phyloP scores from a whole-genome alignment of 2,797 vertebrate species.

The Danio tinwini region DNA sequence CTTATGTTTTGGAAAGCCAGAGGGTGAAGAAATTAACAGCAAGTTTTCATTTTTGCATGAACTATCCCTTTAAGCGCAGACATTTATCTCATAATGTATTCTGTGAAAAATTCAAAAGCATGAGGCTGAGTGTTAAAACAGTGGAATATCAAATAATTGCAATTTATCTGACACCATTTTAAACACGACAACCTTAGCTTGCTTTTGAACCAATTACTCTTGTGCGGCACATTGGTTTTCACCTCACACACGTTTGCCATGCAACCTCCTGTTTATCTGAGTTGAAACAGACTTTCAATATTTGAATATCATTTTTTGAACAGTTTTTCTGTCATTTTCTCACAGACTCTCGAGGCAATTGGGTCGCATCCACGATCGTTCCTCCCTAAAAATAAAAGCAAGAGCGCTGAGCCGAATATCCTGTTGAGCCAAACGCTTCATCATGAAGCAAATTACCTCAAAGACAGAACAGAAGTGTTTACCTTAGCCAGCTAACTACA shows the following conservation, averaged over 20 bases:
- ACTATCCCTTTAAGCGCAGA: not conserved
- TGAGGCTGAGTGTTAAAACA: not conserved
- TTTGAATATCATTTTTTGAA: slow-evolving; percentile 21
- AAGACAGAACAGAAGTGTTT: not conserved
- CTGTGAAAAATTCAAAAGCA: not conserved
- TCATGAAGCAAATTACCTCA: slow-evolving; percentile 18
- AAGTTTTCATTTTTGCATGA: too few relatives aligned
- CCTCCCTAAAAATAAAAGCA: slow-evolving; percentile 34
- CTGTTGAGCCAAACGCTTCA: not conserved
- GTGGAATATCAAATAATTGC: slow-evolving; percentile 25
- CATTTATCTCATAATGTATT: slow-evolving; percentile 3
- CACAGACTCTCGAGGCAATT: not conserved
- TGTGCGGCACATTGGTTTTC: not conserved
- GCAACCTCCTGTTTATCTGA: slow-evolving; percentile 12
- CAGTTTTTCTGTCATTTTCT: slow-evolving; percentile 27
- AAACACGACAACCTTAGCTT: slow-evolving; percentile 5
- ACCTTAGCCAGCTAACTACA: slow-evolving; percentile 16
- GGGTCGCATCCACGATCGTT: slow-evolving; percentile 32
- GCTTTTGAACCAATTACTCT: slow-evolving; percentile 5
- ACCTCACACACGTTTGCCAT: not conserved
- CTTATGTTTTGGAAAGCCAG: too few relatives aligned
- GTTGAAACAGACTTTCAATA: slow-evolving; percentile 15
- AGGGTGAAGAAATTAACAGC: too few relatives aligned
- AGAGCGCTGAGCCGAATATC: not conserved
- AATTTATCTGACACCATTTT: not conserved